phyloP scores from a whole-genome alignment of 1,140 invertebrate species.

The Drosophila santomea region DNA sequence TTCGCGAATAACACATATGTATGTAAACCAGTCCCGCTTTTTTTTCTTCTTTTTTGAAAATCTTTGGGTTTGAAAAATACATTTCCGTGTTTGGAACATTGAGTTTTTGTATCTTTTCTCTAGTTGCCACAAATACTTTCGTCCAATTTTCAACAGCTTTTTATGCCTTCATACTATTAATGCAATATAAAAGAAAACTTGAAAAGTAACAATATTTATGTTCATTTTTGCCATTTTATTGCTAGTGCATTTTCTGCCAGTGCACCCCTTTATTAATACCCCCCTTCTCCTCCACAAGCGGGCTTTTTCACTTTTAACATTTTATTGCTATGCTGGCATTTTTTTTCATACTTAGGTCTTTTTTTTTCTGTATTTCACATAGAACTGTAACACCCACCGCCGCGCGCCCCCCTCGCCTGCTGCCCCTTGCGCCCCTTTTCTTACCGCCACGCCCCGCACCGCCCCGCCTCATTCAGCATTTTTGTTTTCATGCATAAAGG shows the following conservation, averaged over 20 bases:
- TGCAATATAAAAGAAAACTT: too few species aligned
- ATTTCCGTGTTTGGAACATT: not conserved
- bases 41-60: not conserved
- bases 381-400: conserved; percentile 45
- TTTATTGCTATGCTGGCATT: conserved; percentile 49
- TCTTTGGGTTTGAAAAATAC: not conserved
- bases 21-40: conserved; percentile 1
- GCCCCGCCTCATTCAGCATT: conserved; percentile 51
- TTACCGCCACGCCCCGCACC: not conserved
- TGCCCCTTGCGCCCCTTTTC: not conserved
- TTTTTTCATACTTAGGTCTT: conserved; percentile 36
- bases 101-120: too few species aligned
- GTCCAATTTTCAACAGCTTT: too few species aligned
- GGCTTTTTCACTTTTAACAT: conserved; percentile 49
- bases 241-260: not conserved
- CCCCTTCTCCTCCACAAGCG: not conserved
- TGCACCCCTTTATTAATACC: not conserved
- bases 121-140: too few species aligned
- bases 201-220: too few species aligned
- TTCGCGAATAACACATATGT: not conserved
- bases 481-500: conserved; percentile 82
- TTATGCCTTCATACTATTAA: too few species aligned
- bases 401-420: not conserved
- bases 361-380: conserved; percentile 50
- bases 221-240: too few species aligned